A percentile compares a stretch with the other conserved stretches of the same genome.
phyloP scores from a whole-genome alignment of 1,140 invertebrate genomes.

The Drosophila malerkotliana region DNA sequence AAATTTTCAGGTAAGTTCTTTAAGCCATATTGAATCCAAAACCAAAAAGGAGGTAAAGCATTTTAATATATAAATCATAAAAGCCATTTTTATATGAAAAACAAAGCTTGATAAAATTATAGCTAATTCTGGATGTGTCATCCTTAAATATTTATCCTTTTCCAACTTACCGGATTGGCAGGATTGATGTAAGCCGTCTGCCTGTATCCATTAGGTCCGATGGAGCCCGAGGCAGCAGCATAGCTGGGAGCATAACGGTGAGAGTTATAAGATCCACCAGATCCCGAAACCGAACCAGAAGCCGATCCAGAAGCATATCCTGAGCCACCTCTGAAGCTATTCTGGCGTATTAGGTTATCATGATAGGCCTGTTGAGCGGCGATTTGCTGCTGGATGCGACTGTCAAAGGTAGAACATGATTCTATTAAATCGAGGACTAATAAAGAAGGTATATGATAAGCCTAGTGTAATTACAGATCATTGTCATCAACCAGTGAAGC shows the following conservation, averaged over 20 bases:
- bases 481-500: slow-evolving; percentile 61
- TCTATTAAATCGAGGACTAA: background rate
- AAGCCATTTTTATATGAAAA: background rate
- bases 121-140: too few species aligned
- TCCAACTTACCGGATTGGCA: slow-evolving; percentile 85
- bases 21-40: background rate
- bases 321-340: slow-evolving; percentile 40
- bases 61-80: background rate
- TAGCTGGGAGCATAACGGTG: slow-evolving; percentile 81
- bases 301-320: slow-evolving; percentile 6
- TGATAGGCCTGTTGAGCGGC: slow-evolving; percentile 75
- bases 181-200: slow-evolving; percentile 86
- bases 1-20: background rate
- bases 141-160: too few species aligned
- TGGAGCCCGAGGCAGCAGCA: slow-evolving; percentile 83
- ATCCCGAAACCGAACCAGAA: background rate
- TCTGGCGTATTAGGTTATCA: slow-evolving; percentile 59
- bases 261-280: slow-evolving; percentile 45
- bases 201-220: slow-evolving; percentile 85
- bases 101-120: too few species aligned
- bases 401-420: slow-evolving; percentile 3
- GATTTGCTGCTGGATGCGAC: slow-evolving; percentile 78
- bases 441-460: slow-evolving; percentile 4
- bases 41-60: background rate
- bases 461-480: slow-evolving; percentile 65